These are phyloP conservation scores for Pseudococcus jackbeardsleyi DNA, from an alignment of 2,888 invertebrate species.

Conservation along the genomic window DNA sequence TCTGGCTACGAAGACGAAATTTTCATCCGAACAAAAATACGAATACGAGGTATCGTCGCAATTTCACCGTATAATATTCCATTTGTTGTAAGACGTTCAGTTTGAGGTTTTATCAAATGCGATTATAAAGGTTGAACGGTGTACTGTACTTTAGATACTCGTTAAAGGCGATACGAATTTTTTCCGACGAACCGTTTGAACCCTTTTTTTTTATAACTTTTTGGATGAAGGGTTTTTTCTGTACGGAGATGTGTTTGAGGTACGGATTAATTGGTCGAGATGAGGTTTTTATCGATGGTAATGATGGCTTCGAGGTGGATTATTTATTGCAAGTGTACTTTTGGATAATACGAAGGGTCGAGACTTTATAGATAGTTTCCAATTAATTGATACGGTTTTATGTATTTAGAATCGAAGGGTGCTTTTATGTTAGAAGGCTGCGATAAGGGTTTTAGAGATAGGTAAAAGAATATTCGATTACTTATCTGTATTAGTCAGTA, in stretches of 20 bases:
- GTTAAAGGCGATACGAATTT: background rate
- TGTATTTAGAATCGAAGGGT: too few relatives aligned
- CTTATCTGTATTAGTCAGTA: too few relatives aligned
- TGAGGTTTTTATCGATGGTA: background rate
- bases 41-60: background rate
- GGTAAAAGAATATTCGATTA: too few relatives aligned
- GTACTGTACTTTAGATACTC: background rate
- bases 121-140: conserved; percentile 1
- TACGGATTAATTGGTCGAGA: background rate
- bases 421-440: too few relatives aligned
- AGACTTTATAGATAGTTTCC: too few relatives aligned
- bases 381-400: too few relatives aligned
- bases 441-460: too few relatives aligned
- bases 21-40: background rate
- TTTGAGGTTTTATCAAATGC: background rate
- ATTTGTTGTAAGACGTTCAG: conserved; percentile 5
- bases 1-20: background rate
- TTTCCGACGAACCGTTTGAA: background rate
- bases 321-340: background rate
- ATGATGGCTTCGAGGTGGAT: background rate
- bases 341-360: too few relatives aligned
- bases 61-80: background rate
- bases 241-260: background rate
- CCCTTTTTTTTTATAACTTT: background rate
- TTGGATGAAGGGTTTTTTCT: too few relatives aligned